Base-by-base conservation (phyloP, 37 sponge, comb jelly and placozoan genomes). In the Diacarnus erythraeanus region DNA sequence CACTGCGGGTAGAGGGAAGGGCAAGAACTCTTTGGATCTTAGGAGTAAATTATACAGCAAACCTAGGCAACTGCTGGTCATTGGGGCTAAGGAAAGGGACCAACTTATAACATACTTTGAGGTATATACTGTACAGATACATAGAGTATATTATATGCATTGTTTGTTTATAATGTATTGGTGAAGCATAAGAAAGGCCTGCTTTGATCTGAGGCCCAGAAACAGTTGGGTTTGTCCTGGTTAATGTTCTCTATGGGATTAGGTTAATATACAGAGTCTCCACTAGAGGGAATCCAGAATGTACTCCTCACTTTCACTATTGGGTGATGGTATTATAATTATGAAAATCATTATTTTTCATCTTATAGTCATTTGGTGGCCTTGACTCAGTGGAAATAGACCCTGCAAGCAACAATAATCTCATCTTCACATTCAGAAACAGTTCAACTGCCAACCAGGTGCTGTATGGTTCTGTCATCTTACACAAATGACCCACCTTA, bases 341-440 rank as follows among this genome's bases (percentile, higher is more conserved):
- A 69, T 69, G 69, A 9, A 8, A 25, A 36, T 39, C 34, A 65
- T 12, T n/a, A 8, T 30, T 40, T 80, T 22, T 79, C 30, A 17
- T 4, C 23, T 44, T 68, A 37, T 20, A 87, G 88, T 77, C 88
- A 42, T 84, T 92, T 77, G 93, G 93, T 29, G 80, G 81, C 2
- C 70, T 92, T 35, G 64, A 69, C 23, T 42, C 67, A 59, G 93
- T 92, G 25, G 84, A 80, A 36, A 64, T 84, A 44, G 88, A 81
- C 38, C 93, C 88, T 47, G 47, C 36, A 2, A 88, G 84, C 39
- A 1, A 42, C 9, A 84, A 79, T 29, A 88, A 92, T 39, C 66
- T 92, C 40, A 92, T 92, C 27, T 84, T 92, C 77, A 92, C 88
- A 17, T 92, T 92, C 78, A 84, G 76, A 76, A 87, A 70, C 47